phyloP scores from a whole-genome alignment of 2,888 invertebrate genomes.

The Sisyra nigra region DNA sequence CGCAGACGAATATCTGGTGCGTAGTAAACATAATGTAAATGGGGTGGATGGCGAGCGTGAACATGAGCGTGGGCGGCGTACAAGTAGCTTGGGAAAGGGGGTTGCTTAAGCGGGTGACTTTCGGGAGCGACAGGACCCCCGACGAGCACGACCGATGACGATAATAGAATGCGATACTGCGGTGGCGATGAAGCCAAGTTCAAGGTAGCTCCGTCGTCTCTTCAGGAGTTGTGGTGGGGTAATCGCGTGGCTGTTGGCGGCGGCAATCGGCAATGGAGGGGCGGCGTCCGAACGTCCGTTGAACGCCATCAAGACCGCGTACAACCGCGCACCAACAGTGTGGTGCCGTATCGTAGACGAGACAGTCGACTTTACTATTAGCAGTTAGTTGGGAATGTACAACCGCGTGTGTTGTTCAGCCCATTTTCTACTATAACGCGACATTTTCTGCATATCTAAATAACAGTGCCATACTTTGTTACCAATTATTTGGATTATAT shows the following conservation, averaged over 20 bases:
- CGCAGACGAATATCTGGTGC: no score
- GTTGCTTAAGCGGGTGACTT: no score
- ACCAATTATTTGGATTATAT: no score
- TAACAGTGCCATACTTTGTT: no score
- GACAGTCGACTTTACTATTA: not conserved
- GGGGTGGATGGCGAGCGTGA: no score
- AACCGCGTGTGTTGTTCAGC: slow-evolving; percentile 1
- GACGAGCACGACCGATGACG: not conserved
- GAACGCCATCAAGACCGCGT: not conserved
- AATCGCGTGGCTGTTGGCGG: slow-evolving; percentile 3
- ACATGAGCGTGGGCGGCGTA: no score
- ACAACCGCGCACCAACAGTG: slow-evolving; percentile 2
- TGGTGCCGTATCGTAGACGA: slow-evolving; percentile 4
- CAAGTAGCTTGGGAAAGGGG: no score
- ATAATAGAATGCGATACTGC: slow-evolving; percentile 10
- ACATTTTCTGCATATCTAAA: no score
- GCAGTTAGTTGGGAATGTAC: slow-evolving; percentile 3
- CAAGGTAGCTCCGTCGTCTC: slow-evolving; percentile 19
- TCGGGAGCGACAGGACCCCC: no score
- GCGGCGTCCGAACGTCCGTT: not conserved
- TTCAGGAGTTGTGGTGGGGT: not conserved
- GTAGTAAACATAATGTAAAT: no score
- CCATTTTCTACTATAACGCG: not conserved
- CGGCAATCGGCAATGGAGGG: not conserved
- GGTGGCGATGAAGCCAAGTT: slow-evolving; percentile 24